Evolutionary conservation across 1,140 invertebrate genomes (phyloP).

Genomic region (Polypedilum vanderplanki): DNA sequence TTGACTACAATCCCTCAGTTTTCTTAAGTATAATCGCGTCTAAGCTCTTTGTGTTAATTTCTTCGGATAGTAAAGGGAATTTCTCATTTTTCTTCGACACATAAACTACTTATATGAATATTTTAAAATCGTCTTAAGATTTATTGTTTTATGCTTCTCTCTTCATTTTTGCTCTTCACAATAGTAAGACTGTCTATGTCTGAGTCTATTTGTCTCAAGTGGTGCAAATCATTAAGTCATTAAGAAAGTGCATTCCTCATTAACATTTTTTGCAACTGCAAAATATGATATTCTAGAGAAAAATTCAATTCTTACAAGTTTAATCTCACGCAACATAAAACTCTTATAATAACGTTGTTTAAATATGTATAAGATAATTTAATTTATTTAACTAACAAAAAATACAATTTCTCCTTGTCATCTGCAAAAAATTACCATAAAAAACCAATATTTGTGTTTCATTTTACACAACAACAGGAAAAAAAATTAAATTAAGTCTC

Average conservation of each 20-base stretch:
- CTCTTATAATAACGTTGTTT: too few species aligned
- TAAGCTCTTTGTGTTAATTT: conserved; percentile 27
- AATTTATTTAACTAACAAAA: not conserved
- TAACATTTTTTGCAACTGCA: not conserved
- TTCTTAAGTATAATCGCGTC: not conserved
- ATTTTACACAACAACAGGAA: too few species aligned
- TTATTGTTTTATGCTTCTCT: conserved; percentile 23
- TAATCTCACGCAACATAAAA: too few species aligned
- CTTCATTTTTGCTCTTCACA: too few species aligned
- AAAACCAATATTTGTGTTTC: not conserved
- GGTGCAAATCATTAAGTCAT: conserved; percentile 16
- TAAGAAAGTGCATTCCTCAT: not conserved
- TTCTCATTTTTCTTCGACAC: not conserved
- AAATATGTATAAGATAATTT: not conserved
- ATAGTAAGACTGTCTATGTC: too few species aligned
- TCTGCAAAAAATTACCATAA: not conserved
- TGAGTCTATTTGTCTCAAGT: conserved; percentile 14
- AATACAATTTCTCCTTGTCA: not conserved
- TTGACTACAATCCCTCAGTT: not conserved
- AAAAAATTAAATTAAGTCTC: too few species aligned
- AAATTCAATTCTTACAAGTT: conserved; percentile 20
- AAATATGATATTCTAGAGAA: not conserved
- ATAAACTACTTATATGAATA: not conserved
- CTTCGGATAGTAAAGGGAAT: not conserved
- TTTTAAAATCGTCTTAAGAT: conserved; percentile 15